A percentile compares a stretch with the other conserved stretches of the same genome.
These are phyloP conservation scores for Mactromeris polynyma DNA, from an alignment of 2,888 invertebrate species.

Conservation along the genomic window DNA sequence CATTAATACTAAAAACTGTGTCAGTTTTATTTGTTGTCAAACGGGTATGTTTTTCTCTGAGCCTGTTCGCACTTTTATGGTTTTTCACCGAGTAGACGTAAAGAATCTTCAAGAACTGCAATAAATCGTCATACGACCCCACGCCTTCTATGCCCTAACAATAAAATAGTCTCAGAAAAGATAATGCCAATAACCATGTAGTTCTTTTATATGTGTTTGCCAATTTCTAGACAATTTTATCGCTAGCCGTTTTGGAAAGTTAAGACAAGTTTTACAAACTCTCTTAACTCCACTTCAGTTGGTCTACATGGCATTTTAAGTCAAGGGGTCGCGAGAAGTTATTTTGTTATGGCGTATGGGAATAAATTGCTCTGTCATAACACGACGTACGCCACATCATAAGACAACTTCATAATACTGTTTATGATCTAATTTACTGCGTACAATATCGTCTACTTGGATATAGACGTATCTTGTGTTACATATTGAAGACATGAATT, in stretches of 20 bases:
- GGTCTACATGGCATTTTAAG: background rate
- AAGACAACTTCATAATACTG: background rate
- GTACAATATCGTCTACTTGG: background rate
- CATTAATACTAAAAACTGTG: background rate
- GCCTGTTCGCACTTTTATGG: background rate
- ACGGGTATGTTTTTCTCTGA: background rate
- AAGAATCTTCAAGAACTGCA: background rate
- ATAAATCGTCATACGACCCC: background rate
- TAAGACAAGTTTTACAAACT: background rate
- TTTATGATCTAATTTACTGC: conserved; percentile 12
- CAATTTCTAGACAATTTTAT: conserved; percentile 2
- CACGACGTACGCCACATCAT: background rate
- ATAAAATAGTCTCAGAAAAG: background rate
- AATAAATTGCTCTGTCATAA: conserved; percentile 33
- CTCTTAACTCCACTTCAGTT: background rate
- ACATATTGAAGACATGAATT: conserved; percentile 5
- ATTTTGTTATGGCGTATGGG: conserved; percentile 12
- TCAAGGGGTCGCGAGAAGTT: conserved; percentile 18
- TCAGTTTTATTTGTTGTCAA: background rate
- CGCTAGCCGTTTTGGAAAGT: background rate
- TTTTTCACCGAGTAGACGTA: background rate
- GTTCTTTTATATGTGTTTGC: background rate
- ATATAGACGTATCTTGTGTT: background rate
- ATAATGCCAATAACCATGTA: background rate
- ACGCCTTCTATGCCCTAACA: background rate